phyloP scores from a whole-genome alignment of 2,888 invertebrate genomes.

The Cryptus viduatorius region DNA sequence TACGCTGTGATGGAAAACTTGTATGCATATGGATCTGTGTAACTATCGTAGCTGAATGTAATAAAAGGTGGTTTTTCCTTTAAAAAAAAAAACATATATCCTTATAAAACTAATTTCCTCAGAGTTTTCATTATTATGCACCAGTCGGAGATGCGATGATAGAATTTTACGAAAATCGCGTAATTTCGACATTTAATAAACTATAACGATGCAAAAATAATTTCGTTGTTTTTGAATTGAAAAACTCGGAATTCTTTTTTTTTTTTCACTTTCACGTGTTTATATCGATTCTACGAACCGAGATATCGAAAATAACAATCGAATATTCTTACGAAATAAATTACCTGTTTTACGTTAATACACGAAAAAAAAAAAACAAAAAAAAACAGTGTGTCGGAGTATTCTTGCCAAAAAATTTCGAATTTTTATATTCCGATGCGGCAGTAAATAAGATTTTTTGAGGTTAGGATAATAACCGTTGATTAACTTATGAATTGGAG shows the following conservation, averaged over 20 bases:
- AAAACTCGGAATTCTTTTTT: background rate
- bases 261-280: background rate
- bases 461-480: background rate
- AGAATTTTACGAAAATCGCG: too few relatives aligned
- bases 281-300: background rate
- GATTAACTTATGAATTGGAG: background rate
- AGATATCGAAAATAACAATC: background rate
- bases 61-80: constrained; percentile 78
- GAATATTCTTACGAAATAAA: background rate
- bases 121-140: too few relatives aligned
- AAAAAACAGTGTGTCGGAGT: too few relatives aligned
- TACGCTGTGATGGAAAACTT: constrained; percentile 67
- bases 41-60: constrained; percentile 79
- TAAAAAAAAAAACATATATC: constrained; percentile 36
- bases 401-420: background rate
- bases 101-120: too few relatives aligned
- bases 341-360: too few relatives aligned
- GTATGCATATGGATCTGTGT: constrained; percentile 73
- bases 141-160: too few relatives aligned
- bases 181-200: too few relatives aligned
- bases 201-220: background rate
- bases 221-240: background rate
- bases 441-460: background rate
- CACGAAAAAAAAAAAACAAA: too few relatives aligned
- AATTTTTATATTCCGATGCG: background rate